Conservation (phyloP, 2,113 vertebrate genomes). For the Gymnobelideus leadbeateri region DNA sequence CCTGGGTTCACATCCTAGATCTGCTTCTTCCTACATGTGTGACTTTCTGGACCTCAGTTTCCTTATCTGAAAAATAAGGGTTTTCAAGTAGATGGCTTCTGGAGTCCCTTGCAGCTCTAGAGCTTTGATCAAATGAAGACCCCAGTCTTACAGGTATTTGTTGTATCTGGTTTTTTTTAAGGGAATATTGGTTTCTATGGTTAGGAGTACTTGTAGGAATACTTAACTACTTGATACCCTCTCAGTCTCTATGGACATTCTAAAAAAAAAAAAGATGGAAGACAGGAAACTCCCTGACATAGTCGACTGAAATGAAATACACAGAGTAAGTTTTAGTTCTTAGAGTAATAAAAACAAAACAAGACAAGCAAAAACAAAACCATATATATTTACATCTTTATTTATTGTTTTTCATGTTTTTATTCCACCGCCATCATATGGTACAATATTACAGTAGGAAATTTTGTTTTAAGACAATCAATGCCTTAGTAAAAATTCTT, state of each 20-base stretch:
- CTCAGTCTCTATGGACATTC: neutral
- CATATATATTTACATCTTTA: neutral
- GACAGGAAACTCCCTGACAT: neutral
- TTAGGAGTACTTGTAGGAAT: neutral
- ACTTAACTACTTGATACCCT: neutral
- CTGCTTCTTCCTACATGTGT: neutral
- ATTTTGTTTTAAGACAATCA: conserved; percentile 51
- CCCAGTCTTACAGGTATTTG: no score
- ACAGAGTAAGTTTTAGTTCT: neutral
- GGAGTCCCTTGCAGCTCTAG: neutral
- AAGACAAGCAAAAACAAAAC: neutral
- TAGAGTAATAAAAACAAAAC: conserved; percentile 29
- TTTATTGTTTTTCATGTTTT: neutral
- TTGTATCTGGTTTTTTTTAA: neutral
- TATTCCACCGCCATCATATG: conserved; percentile 41
- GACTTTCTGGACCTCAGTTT: neutral
- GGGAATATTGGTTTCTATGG: neutral
- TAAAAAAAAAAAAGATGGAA: conserved; percentile 10
- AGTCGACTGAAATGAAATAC: conserved; percentile 13
- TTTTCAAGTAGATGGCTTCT: neutral
- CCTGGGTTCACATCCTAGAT: neutral
- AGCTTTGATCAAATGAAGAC: neutral
- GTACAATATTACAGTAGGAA: conserved; percentile 24
- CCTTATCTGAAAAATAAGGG: neutral
- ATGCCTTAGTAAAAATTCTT: conserved; percentile 38